Base-by-base conservation (phyloP, 2,888 invertebrate genomes). In the Adelphocoris suturalis region DNA sequence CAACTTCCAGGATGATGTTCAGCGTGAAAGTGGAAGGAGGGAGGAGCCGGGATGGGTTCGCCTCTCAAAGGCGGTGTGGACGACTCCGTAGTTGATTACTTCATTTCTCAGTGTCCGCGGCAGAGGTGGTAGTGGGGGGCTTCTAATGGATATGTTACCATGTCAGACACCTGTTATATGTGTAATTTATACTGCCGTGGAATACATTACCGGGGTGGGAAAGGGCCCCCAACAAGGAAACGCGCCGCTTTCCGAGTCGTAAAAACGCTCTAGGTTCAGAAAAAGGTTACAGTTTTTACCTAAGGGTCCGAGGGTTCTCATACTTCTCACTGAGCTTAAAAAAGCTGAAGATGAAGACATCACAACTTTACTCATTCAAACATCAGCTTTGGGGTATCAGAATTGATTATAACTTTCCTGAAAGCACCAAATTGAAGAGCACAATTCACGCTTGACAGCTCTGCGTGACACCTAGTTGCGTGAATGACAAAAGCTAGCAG, bases 131-230 rank as follows among this genome's bases (percentile, higher is more conserved):
- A 7, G 57, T 85, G 82, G 82, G 11, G 13, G 27, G 11, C 82
- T 27, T 52, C 82, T 89, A 89, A 89, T 89, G 89, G 89, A 89
- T 89, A 89, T 82, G 89, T 89, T 89, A 89, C 89, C 89, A n/a
- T 89, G 89, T 89, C 89, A 52, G 89, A 82, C 89, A 89, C 89
- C 89, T 89, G 89, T 82, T 89, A 89, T 89, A 89, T 84, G 57
- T 88, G 89, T 89, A 89, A 89, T 89, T 89, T 89, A 89, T 89
- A 82, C 75, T 52, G 61, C 81, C 57, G 89, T 23, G 82, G 89
- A 89, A 89, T 89, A 89, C 89, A 89, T 89, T 89, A 86, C 52
- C 14, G 82, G 52, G 48, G 27, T 46, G n/a, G 37, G 37, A 81
- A 19, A 27, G 27, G 82, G 14, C 23, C 23, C 52, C 52, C 82